phyloP scores from a whole-genome alignment of 2,888 invertebrate species.

The Pollenia labialis region DNA sequence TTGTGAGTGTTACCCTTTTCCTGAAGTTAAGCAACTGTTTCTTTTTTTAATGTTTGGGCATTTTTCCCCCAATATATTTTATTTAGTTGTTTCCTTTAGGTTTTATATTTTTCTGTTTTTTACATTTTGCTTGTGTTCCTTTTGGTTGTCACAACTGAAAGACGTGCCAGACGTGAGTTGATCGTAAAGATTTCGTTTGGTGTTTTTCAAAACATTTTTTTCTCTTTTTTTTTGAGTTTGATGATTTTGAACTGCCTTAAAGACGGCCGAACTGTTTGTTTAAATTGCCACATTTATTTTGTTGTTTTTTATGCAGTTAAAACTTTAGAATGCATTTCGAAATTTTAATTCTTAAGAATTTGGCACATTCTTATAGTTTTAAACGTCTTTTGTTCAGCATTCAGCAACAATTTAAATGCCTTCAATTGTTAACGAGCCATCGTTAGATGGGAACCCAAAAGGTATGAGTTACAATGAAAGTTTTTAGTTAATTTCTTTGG shows the following conservation, averaged over 20 bases:
- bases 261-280: conserved; percentile 45
- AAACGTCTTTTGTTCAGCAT: conserved; percentile 22
- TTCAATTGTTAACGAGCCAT: conserved; percentile 52
- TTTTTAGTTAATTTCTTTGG: conserved; percentile 4
- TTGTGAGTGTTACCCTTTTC: conserved; percentile 34
- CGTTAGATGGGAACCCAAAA: conserved; percentile 36
- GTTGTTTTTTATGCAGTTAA: conserved; percentile 10
- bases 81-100: conserved; percentile 32
- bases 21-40: conserved; percentile 10
- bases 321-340: conserved; percentile 67
- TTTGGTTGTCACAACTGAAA: conserved; percentile 66
- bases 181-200: conserved; percentile 72
- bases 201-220: conserved; percentile 35
- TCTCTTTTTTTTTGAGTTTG: conserved; percentile 8
- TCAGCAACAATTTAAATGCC: conserved; percentile 65
- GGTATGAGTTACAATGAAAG: conserved; percentile 24
- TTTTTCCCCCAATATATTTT: conserved; percentile 44
- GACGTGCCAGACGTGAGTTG: conserved; percentile 74
- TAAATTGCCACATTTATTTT: conserved; percentile 55
- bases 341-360: conserved; percentile 73
- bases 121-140: neutral
- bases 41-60: neutral
- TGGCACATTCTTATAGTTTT: conserved; percentile 68
- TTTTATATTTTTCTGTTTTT: conserved; percentile 14
- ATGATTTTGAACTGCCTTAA: conserved; percentile 37